Percentiles rank a stretch among this genome's conserved stretches.
These are phyloP conservation scores for Thera obeliscata DNA, from an alignment of 2,888 invertebrate species.

Conservation along the genomic window DNA sequence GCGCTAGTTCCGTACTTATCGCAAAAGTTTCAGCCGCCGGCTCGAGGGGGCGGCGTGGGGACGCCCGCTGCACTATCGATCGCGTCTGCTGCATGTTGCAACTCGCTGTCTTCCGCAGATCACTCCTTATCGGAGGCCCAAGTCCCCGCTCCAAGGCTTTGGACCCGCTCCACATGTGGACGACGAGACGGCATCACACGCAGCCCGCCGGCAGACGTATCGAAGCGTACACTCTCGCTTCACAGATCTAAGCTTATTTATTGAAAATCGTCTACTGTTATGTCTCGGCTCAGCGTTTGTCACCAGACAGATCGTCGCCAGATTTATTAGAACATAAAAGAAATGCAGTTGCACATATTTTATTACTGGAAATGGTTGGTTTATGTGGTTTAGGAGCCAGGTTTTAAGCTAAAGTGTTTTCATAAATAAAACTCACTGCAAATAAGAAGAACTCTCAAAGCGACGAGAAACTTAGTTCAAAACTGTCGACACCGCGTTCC, in stretches of 20 bases:
- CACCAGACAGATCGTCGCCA: slow-evolving; percentile 35
- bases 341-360: slow-evolving; percentile 31
- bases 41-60: slow-evolving; percentile 46
- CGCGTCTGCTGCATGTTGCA: slow-evolving; percentile 80
- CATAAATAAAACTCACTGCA: slow-evolving; percentile 16
- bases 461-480: slow-evolving; percentile 49
- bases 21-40: slow-evolving; percentile 81
- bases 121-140: slow-evolving; percentile 79
- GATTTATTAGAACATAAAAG: slow-evolving; percentile 53
- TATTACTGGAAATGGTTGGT: neutral
- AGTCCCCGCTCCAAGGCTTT: slow-evolving; percentile 67
- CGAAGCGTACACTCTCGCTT: slow-evolving; percentile 62
- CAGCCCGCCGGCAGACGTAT: slow-evolving; percentile 58
- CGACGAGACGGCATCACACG: slow-evolving; percentile 49
- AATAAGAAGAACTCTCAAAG: slow-evolving; percentile 29
- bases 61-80: slow-evolving; percentile 78
- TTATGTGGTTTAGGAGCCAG: neutral
- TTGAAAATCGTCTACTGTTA: slow-evolving; percentile 61
- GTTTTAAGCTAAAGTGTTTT: slow-evolving; percentile 9
- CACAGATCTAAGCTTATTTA: slow-evolving; percentile 64
- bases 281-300: slow-evolving; percentile 45
- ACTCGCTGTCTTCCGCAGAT: slow-evolving; percentile 81
- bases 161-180: slow-evolving; percentile 53
- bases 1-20: slow-evolving; percentile 84
- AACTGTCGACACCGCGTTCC: slow-evolving; percentile 49